Conservation (phyloP, 2,888 invertebrate species). For the Didymodactylos carnosus region DNA sequence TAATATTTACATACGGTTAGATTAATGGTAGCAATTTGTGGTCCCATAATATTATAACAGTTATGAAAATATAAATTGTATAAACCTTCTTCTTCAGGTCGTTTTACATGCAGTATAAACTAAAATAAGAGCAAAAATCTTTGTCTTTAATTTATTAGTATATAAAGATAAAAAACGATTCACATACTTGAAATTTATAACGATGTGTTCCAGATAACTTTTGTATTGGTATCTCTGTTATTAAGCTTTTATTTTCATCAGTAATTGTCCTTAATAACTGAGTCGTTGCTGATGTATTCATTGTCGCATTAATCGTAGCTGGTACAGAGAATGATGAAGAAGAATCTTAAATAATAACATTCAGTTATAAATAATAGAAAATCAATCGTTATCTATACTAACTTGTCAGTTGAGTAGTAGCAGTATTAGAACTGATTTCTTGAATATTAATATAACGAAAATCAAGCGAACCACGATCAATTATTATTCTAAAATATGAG, state of each 20-base stretch:
- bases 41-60: conserved; percentile 44
- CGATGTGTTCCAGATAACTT: background rate
- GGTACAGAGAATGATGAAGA: too few species aligned
- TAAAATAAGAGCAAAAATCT: conserved; percentile 31
- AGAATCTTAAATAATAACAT: background rate
- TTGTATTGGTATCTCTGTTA: conserved; percentile 8
- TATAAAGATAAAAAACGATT: background rate
- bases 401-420: too few species aligned
- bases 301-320: too few species aligned
- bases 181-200: background rate
- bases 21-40: background rate
- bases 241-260: background rate
- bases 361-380: background rate
- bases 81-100: conserved; percentile 61
- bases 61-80: conserved; percentile 87
- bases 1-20: background rate
- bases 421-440: background rate
- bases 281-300: background rate
- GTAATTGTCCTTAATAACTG: too few species aligned
- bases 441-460: conserved; percentile 21
- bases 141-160: too few species aligned
- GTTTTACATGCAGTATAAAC: conserved; percentile 58
- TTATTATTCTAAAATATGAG: background rate
- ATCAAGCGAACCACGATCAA: conserved; percentile 9
- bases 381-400: background rate